Percentiles rank a stretch among this genome's conserved stretches.
These are phyloP conservation scores for Drosophila bocki DNA, from an alignment of 1,140 invertebrate genomes.

Conservation along the genomic window DNA sequence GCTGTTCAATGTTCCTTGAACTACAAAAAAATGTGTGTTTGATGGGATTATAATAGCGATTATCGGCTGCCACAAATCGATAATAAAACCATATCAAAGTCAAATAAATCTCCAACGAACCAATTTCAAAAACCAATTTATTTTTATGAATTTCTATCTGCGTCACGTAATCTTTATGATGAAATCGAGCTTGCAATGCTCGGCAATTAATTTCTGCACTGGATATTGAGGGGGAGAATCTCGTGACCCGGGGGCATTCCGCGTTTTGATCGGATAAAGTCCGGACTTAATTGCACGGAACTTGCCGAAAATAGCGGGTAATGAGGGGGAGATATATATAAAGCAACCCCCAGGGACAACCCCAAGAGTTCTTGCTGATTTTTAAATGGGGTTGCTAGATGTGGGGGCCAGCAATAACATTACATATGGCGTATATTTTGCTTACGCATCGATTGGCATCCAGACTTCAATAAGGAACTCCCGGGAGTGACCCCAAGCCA, in stretches of 20 bases:
- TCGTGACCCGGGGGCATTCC: conserved; percentile 41
- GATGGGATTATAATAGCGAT: conserved; percentile 32
- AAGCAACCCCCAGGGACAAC: conserved; percentile 54
- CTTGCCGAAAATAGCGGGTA: conserved; percentile 51
- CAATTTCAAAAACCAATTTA: conserved; percentile 67
- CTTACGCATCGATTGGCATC: conserved; percentile 76
- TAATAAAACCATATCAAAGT: conserved; percentile 47
- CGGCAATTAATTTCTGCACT: conserved; percentile 48
- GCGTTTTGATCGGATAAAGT: conserved; percentile 55
- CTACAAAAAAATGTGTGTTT: background rate
- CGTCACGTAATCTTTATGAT: conserved; percentile 62
- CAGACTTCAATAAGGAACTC: conserved; percentile 54
- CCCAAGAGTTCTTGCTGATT: conserved; percentile 17
- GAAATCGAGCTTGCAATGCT: conserved; percentile 66
- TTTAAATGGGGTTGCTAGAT: conserved; percentile 1
- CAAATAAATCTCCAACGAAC: conserved; percentile 56
- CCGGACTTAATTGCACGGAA: conserved; percentile 70
- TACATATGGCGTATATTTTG: conserved; percentile 63
- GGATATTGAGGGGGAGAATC: conserved; percentile 1
- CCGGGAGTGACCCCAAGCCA: conserved; percentile 40
- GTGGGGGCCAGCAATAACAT: conserved; percentile 41
- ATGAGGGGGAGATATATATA: conserved; percentile 18
- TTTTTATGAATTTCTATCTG: conserved; percentile 75
- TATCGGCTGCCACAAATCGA: conserved; percentile 61
- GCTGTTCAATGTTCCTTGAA: background rate